Base-by-base conservation (phyloP, 92 coral and sea anemone species). In the Umimayanthus kanabou region DNA sequence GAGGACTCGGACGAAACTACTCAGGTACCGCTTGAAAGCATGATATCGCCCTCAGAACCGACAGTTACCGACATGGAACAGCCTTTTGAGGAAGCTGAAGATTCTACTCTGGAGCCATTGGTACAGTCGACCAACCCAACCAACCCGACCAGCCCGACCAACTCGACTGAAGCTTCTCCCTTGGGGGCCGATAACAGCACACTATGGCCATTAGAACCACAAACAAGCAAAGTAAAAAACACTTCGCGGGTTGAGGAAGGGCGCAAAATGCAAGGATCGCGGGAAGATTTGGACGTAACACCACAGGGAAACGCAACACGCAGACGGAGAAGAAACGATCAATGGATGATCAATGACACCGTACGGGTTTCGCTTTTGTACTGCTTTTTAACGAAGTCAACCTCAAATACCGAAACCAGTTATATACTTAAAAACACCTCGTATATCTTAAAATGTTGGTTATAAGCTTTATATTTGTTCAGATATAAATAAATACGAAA, bases 311-410 rank as follows among this genome's bases (percentile, higher is more conserved):
- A 77, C 14, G 18, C 64, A 45, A 77, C 81, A 1, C 81, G 81
- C 81, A 57, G 84, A 80, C n/a, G 49, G 16, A 80, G 64, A 33
- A 80, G 84, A 80, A 42, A 80, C 23, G 69, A 76, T 43, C 80
- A 39, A 3, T 22, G 80, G 80, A 76, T 20, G 26, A 25, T 23
- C 20, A 72, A 72, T 40, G 23, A 76, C 58, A 76, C 70, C 47
- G 84, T 80, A 55, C 16, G 47, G 49, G 6, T 14, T 26, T 80
- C 84, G 0, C n/a, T 29, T n/a, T 43, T 15, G 28, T 18, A 20
- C 0, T 53, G 11, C 20, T 53, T 3, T 43, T 47, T 1, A 18
- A 5, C 14, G 13, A 30, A 6, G 11, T 18, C 25, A 61, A 61
- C 25, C 25, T 61, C 1, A 20, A 20, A 61, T 61, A 23, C 6